phyloP scores from a whole-genome alignment of 2,797 vertebrate genomes.

The Sebastes steindachneri region DNA sequence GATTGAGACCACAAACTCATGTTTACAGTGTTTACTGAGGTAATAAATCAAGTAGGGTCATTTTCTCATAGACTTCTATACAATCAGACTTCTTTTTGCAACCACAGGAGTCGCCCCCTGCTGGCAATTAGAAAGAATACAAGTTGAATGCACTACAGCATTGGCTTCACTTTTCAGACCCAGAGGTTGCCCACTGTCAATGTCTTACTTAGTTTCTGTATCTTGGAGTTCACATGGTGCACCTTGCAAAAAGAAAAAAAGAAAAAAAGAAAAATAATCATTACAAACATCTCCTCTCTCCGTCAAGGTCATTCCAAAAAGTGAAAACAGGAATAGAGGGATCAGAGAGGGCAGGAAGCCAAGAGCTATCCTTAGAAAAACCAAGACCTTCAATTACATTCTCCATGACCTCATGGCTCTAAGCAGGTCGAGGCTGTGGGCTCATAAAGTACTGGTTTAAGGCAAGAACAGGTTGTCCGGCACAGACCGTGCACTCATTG shows the following conservation, averaged over 20 bases:
- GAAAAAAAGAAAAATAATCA: neutral
- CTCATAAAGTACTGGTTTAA: constrained; percentile 45
- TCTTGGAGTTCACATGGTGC: neutral
- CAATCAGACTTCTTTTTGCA: no score
- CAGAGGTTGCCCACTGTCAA: no score
- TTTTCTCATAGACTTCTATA: no score
- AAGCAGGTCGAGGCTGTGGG: constrained; percentile 14
- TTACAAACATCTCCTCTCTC: neutral
- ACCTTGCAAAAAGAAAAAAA: neutral
- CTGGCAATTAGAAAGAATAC: no score
- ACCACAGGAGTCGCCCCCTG: no score
- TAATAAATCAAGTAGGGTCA: no score
- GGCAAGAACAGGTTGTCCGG: constrained; percentile 29
- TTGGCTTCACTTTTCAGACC: no score
- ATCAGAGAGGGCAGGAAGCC: constrained; percentile 25
- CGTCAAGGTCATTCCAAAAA: constrained; percentile 44
- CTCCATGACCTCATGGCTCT: constrained; percentile 46
- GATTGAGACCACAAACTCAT: no score
- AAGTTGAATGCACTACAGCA: no score
- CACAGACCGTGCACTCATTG: neutral
- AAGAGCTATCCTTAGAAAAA: constrained; percentile 56
- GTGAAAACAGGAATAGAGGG: constrained; percentile 37
- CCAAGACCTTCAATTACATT: constrained; percentile 41
- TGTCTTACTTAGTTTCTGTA: neutral
- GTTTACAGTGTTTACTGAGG: no score